phyloP scores from a whole-genome alignment of 2,797 vertebrate genomes.

The Malurus leucopterus region DNA sequence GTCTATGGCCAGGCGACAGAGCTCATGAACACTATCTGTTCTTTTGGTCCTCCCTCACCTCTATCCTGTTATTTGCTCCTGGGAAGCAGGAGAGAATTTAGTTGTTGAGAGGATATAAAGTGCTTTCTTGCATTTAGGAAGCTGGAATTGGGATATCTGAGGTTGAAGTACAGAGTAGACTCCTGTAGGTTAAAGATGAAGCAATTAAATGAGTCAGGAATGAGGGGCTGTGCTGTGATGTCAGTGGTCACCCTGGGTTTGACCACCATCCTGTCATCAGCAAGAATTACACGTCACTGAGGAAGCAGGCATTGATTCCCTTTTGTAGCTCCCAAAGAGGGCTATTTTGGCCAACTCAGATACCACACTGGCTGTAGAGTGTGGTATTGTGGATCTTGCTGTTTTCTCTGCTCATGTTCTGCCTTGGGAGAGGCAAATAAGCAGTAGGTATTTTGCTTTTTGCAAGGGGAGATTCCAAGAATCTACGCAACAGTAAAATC shows the following conservation, averaged over 20 bases:
- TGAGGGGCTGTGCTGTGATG: neutral
- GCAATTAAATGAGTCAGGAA: neutral
- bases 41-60: neutral
- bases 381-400: neutral
- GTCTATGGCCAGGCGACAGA: neutral
- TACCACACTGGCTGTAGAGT: too few relatives aligned
- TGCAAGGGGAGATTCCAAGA: neutral
- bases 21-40: neutral
- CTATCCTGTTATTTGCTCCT: neutral
- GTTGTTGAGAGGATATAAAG: neutral
- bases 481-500: neutral
- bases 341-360: fast-evolving
- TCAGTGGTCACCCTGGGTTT: neutral
- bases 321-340: neutral
- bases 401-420: neutral
- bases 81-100: neutral
- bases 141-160: neutral
- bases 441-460: neutral
- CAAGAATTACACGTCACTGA: too few relatives aligned
- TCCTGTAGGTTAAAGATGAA: neutral
- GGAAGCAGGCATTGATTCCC: fast-evolving
- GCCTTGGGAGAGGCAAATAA: neutral
- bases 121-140: neutral
- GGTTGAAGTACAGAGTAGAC: neutral
- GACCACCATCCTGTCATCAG: neutral